Evolutionary conservation across 1,140 invertebrate genomes (phyloP).

Genomic region (Megathymus violae): DNA sequence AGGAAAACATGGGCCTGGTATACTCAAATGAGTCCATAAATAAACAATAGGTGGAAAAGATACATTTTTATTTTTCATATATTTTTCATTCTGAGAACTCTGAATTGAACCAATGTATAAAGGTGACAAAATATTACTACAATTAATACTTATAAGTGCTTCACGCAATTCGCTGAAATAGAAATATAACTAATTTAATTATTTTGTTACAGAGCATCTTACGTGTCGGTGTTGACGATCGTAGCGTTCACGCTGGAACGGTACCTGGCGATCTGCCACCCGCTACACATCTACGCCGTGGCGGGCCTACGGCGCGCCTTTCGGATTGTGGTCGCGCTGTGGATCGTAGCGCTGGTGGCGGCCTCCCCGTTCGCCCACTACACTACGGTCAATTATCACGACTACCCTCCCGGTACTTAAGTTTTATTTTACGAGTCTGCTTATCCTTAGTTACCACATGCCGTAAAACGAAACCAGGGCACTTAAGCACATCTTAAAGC

Average conservation of each 20-base stretch:
- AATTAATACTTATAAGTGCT: too few species aligned
- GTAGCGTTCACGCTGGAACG: constrained; percentile 94
- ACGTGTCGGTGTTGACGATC: constrained; percentile 95
- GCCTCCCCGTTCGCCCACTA: constrained; percentile 92
- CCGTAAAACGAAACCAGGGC: too few species aligned
- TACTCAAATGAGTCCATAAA: too few species aligned
- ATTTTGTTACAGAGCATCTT: constrained; percentile 88
- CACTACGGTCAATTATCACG: constrained; percentile 88
- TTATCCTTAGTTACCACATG: not conserved
- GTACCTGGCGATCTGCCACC: constrained; percentile 96
- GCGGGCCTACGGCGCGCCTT: constrained; percentile 91
- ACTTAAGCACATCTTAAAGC: too few species aligned
- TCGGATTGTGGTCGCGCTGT: constrained; percentile 91
- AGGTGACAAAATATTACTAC: too few species aligned
- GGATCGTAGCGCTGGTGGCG: constrained; percentile 89
- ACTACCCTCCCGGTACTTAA: constrained; percentile 86
- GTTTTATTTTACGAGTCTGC: not conserved
- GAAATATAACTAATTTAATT: too few species aligned
- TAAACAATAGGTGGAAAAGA: too few species aligned
- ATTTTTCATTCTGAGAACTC: too few species aligned
- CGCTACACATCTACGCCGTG: constrained; percentile 91
- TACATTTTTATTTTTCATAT: too few species aligned
- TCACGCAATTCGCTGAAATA: too few species aligned
- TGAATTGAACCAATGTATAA: too few species aligned
- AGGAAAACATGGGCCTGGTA: too few species aligned